Percentiles rank a stretch among this genome's conserved stretches.
Evolutionary conservation across 2,888 invertebrate genomes (phyloP).

Genomic region (Timandra comae): DNA sequence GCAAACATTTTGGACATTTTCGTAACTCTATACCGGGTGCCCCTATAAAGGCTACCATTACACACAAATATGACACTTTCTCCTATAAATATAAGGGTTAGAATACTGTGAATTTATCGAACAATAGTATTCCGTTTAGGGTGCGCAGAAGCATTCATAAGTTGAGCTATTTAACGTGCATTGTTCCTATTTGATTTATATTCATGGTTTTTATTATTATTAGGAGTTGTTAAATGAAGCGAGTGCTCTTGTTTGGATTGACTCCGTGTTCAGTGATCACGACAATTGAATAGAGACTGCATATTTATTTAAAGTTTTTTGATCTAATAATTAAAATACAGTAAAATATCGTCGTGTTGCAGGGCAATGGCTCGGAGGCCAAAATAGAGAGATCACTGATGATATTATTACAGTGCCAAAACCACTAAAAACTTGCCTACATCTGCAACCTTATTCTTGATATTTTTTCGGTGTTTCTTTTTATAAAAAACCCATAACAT

Average conservation of each 20-base stretch:
- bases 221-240: slow-evolving; percentile 64
- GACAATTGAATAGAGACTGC: too few relatives aligned
- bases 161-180: slow-evolving; percentile 71
- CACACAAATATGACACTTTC: slow-evolving; percentile 15
- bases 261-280: slow-evolving; percentile 7
- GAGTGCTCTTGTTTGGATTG: slow-evolving; percentile 41
- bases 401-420: too few relatives aligned
- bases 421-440: background rate
- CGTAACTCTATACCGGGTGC: slow-evolving; percentile 68
- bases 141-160: slow-evolving; percentile 68
- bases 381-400: too few relatives aligned
- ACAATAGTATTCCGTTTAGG: slow-evolving; percentile 57
- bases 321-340: too few relatives aligned
- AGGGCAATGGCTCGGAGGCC: too few relatives aligned
- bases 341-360: too few relatives aligned
- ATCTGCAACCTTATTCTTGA: background rate
- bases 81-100: slow-evolving; percentile 15
- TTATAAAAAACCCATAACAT: too few relatives aligned
- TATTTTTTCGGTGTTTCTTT: too few relatives aligned
- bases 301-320: too few relatives aligned
- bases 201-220: slow-evolving; percentile 70
- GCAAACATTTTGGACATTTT: slow-evolving; percentile 65
- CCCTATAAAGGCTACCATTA: slow-evolving; percentile 30
- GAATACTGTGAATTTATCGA: slow-evolving; percentile 28
- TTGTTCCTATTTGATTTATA: slow-evolving; percentile 76